Percentiles rank a stretch among this genome's conserved stretches.
Evolutionary conservation across 1,140 invertebrate species (phyloP).

Genomic region (Xylocopa sonorina): DNA sequence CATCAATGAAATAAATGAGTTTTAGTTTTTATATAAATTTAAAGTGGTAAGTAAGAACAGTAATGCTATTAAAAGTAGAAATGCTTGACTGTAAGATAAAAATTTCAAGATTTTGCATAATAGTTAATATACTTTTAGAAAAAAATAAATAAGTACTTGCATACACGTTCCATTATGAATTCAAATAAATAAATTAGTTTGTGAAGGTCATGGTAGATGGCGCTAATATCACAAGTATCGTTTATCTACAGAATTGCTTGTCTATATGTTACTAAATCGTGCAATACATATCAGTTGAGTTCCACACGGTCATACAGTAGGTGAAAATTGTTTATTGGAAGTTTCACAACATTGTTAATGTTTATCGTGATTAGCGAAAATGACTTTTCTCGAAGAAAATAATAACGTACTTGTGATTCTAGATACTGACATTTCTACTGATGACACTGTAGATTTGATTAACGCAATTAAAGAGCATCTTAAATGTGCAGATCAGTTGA

Average conservation of each 20-base stretch:
- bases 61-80: no score
- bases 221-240: neutral
- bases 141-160: no score
- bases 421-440: conserved; percentile 10
- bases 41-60: no score
- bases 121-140: no score
- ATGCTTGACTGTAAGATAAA: no score
- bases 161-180: no score
- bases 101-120: no score
- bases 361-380: neutral
- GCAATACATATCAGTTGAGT: neutral
- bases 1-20: neutral
- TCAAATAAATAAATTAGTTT: neutral
- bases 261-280: neutral
- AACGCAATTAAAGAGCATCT: neutral
- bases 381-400: conserved; percentile 16
- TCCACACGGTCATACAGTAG: fast-evolving
- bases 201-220: neutral
- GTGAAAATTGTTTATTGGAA: neutral
- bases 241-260: neutral
- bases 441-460: neutral
- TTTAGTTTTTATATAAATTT: neutral
- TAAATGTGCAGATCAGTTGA: neutral
- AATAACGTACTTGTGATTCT: conserved; percentile 12
- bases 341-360: neutral